Conservation (phyloP, 2,888 invertebrate species). For the Meghimatium bilineatum region DNA sequence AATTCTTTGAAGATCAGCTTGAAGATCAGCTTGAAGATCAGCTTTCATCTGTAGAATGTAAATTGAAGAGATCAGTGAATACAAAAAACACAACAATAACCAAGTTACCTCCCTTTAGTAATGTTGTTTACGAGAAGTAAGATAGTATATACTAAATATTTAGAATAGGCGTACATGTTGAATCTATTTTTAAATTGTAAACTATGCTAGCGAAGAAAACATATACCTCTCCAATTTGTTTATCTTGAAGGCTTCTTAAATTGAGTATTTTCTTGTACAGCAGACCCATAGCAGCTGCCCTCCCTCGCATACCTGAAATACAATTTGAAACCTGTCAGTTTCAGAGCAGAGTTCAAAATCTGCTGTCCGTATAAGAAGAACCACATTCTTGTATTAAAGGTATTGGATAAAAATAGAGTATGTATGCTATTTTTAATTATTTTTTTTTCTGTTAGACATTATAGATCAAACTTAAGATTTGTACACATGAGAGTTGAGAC, state of each 20-base stretch:
- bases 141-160: background rate
- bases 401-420: background rate
- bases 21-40: background rate
- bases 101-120: background rate
- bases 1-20: no score
- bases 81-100: background rate
- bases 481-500: no score
- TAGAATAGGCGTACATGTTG: background rate
- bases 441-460: no score
- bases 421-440: no score
- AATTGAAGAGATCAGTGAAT: background rate
- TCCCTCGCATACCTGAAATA: conserved; percentile 75
- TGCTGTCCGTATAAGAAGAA: background rate
- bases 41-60: background rate
- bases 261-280: conserved; percentile 78
- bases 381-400: background rate
- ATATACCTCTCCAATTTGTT: conserved; percentile 79
- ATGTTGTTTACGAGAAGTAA: no score
- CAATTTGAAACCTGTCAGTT: background rate
- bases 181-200: background rate
- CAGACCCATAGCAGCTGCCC: conserved; percentile 76
- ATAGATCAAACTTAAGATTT: no score
- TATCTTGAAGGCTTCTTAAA: conserved; percentile 78
- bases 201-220: background rate
- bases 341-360: background rate